Conservation (phyloP, 2,797 vertebrate species). For the Hafferia zeledoni region DNA sequence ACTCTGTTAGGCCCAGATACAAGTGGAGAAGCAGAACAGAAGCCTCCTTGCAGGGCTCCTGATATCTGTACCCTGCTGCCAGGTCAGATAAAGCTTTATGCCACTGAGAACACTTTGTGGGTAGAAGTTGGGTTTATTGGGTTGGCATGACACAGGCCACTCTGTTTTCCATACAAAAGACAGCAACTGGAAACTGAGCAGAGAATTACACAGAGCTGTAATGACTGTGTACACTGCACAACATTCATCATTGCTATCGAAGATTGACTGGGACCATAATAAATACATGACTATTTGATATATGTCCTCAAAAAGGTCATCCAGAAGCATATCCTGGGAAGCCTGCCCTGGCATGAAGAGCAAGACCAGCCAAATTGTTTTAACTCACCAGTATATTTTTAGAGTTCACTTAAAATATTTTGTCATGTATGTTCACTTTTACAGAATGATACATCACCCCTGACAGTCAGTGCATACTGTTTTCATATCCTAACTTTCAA, state of each 20-base stretch:
- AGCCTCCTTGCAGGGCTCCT: not conserved
- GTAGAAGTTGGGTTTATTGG: not conserved
- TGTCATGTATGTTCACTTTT: constrained; percentile 56
- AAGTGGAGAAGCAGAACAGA: not conserved
- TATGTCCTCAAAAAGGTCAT: constrained; percentile 46
- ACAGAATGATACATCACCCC: constrained; percentile 72
- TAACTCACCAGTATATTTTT: constrained; percentile 49
- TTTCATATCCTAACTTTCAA: constrained; percentile 77
- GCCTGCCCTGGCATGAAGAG: not conserved
- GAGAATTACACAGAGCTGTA: not conserved
- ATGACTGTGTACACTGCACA: not conserved
- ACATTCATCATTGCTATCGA: constrained; percentile 38
- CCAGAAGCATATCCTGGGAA: constrained; percentile 57
- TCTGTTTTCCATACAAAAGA: constrained; percentile 37
- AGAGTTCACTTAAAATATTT: constrained; percentile 70
- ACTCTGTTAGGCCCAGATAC: not conserved
- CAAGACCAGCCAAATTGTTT: constrained; percentile 23
- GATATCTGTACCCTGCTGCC: not conserved
- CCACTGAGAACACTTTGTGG: not conserved
- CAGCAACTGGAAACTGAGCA: constrained; percentile 29
- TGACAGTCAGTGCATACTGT: constrained; percentile 68
- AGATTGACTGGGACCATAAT: constrained; percentile 23
- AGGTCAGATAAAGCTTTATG: constrained; percentile 4
- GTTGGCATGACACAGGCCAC: not conserved
- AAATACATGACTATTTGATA: constrained; percentile 56